These are phyloP conservation scores for Trididemnum nubilum DNA, from an alignment of 23 tunicate species.

Conservation along the genomic window DNA sequence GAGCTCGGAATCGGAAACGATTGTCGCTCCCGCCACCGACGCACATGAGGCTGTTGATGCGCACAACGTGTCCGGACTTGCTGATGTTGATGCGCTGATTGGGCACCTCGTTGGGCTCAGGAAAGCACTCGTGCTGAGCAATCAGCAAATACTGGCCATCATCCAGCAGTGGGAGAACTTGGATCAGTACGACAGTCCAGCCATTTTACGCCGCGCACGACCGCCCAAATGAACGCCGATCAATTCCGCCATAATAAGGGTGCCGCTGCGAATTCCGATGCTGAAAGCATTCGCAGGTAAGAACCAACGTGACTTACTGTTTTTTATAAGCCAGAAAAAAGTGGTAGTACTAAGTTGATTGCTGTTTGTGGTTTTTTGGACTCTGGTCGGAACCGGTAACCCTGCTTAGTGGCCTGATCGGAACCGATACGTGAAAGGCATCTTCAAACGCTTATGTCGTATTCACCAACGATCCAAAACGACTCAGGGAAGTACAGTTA, in stretches of 20 bases:
- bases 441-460: not conserved
- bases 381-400: not conserved
- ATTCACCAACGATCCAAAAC: not conserved
- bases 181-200: not conserved
- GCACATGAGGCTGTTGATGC: not conserved
- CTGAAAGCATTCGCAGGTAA: not conserved
- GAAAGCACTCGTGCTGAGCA: not conserved
- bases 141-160: not conserved
- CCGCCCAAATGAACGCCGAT: not conserved
- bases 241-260: not conserved
- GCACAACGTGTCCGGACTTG: not conserved
- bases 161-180: not conserved
- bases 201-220: not conserved
- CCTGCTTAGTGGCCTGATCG: constrained; percentile 8
- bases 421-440: not conserved
- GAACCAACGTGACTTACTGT: too few species aligned
- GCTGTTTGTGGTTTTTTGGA: not conserved
- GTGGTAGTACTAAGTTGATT: too few species aligned
- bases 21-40: too few species aligned
- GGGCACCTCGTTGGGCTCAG: not conserved
- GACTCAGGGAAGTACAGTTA: not conserved
- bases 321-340: too few species aligned
- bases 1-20: too few species aligned
- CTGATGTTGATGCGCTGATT: not conserved
- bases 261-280: not conserved